phyloP scores from a whole-genome alignment of 2,113 vertebrate genomes.

The Stercorarius parasiticus region DNA sequence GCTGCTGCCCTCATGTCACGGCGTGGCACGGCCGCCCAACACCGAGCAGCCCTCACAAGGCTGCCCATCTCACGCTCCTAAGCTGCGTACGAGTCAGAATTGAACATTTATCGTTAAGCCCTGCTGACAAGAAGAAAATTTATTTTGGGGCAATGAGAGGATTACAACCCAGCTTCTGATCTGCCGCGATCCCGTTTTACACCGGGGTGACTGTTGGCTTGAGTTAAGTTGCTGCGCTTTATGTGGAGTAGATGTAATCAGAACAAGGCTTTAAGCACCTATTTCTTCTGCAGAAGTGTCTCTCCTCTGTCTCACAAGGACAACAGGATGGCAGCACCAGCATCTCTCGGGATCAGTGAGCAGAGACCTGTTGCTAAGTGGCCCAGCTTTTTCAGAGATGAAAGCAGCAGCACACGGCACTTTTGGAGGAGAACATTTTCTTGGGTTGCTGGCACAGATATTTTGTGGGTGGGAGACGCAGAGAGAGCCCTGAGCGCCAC shows the following conservation, averaged over 20 bases:
- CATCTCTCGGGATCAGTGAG: rapidly evolving
- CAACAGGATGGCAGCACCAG: background rate
- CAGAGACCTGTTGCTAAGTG: background rate
- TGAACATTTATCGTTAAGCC: background rate
- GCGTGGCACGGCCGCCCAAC: rapidly evolving
- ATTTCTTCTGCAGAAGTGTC: background rate
- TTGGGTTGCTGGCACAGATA: background rate
- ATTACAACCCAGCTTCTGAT: conserved; percentile 49
- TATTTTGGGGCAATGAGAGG: conserved; percentile 35
- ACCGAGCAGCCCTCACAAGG: rapidly evolving
- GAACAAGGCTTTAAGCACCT: conserved; percentile 26
- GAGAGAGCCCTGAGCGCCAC: background rate
- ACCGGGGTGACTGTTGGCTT: background rate
- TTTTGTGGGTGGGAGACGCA: background rate
- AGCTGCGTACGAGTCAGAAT: rapidly evolving
- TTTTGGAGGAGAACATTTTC: background rate
- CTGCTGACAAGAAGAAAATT: conserved; percentile 9
- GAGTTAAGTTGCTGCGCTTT: conserved; percentile 1
- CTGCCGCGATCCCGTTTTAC: background rate
- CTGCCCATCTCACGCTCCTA: background rate
- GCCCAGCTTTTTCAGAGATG: background rate
- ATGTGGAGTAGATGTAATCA: conserved; percentile 14
- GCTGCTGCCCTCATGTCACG: background rate
- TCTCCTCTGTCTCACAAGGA: background rate
- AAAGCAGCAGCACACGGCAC: background rate